Evolutionary conservation across 2,888 invertebrate genomes (phyloP).

Genomic region (Lepidocyrtinus sp.): DNA sequence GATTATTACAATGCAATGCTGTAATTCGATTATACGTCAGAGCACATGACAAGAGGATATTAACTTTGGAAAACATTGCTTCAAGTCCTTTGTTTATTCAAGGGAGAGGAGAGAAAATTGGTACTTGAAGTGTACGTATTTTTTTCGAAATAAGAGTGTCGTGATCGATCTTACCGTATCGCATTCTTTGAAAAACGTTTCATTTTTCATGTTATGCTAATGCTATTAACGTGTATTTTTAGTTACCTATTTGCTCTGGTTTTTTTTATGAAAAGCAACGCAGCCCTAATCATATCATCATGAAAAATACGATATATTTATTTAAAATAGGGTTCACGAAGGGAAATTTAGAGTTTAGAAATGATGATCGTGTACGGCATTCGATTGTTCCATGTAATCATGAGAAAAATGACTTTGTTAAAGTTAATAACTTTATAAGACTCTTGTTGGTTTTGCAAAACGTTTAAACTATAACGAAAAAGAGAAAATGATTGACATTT

Average conservation of each 20-base stretch:
- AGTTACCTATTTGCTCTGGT: not conserved
- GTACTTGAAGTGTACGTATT: not conserved
- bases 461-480: too few relatives aligned
- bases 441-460: not conserved
- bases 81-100: not conserved
- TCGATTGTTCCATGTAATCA: not conserved
- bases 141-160: not conserved
- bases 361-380: not conserved
- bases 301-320: not conserved
- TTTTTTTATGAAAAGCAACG: not conserved
- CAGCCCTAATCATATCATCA: not conserved
- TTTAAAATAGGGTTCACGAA: not conserved
- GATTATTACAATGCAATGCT: not conserved
- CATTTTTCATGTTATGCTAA: not conserved
- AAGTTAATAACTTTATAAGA: not conserved
- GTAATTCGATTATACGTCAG: not conserved
- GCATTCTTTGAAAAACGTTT: not conserved
- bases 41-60: not conserved
- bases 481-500: conserved; percentile 18
- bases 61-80: not conserved
- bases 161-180: not conserved
- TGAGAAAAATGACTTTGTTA: not conserved
- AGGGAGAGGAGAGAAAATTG: not conserved
- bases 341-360: not conserved
- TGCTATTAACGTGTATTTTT: not conserved